A percentile compares a stretch with the other conserved stretches of the same genome.
phyloP scores from a whole-genome alignment of 2,888 invertebrate species.

The Podabrus alpinus region DNA sequence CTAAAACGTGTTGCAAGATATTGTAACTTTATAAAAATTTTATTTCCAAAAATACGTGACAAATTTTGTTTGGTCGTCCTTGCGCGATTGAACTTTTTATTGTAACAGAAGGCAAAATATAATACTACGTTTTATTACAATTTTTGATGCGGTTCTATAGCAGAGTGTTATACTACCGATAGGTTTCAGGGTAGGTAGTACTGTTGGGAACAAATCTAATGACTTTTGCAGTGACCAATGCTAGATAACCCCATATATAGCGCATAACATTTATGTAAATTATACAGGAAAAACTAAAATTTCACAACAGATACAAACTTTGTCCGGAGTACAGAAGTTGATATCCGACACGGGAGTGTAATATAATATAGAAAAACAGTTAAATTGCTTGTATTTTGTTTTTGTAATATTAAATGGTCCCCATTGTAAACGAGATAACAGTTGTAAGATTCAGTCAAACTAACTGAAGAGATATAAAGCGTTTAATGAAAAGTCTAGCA shows the following conservation, averaged over 20 bases:
- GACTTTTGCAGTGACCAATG: too few species aligned
- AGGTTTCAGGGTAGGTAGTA: too few species aligned
- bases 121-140: not conserved
- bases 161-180: too few species aligned
- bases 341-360: not conserved
- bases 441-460: constrained; percentile 29
- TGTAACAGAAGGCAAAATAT: not conserved
- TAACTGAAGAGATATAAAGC: constrained; percentile 38
- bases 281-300: not conserved
- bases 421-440: constrained; percentile 8
- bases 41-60: not conserved
- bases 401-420: not conserved
- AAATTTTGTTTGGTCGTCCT: not conserved
- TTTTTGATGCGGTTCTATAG: not conserved
- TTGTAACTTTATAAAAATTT: not conserved
- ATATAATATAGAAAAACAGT: too few species aligned
- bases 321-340: not conserved
- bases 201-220: too few species aligned
- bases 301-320: not conserved
- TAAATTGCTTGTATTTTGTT: too few species aligned
- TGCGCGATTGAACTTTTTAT: not conserved
- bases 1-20: not conserved
- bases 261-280: not conserved
- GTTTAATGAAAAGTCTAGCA: constrained; percentile 27
- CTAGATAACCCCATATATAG: too few species aligned